Base-by-base conservation (phyloP, 1,140 invertebrate genomes). In the Dendroctonus valens region DNA sequence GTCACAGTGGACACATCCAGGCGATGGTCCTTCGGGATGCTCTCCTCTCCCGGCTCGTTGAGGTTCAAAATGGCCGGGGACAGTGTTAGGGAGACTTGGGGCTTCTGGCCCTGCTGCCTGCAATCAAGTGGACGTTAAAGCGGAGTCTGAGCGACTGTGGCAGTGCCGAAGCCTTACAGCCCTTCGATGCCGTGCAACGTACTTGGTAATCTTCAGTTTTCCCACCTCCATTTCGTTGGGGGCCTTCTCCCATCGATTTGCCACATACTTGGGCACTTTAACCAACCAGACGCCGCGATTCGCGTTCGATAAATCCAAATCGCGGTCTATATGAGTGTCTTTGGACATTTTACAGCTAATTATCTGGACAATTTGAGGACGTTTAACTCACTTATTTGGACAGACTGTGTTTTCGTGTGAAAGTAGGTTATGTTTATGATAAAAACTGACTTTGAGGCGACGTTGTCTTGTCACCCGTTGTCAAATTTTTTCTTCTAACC, bases 201-300 rank as follows among this genome's bases (percentile, higher is more conserved):
- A 88, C 87, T 87, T 89, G 14, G 83, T 82, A 69, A 93, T 91
- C 76, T 84, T 87, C 2, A 93, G 79, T 79, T 90, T 89, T n/a
- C 89, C 91, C 65, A 91, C 89, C 80, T 92, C 89, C 67, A 86
- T 83, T 73, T 87, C 86, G 40, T 85, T 87, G 26, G 87, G 84
- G 48, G 91, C 89, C 79, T 91, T 92, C 73, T 94, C 89, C 93
- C 93, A 96, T 80, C 89, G 87, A 68, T 90, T 91, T 3, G 94
- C 90, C 70, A 98, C 89, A 81, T 97, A 98, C 83, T 98, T 98
- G 4, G 96, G 96, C 26, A 96, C 94, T 83, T 98, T 98, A 0
- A 98, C 95, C 7, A 98, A 82, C 95, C 96, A 98, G 7, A 97
- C 92, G 42, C 94, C 94, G 72, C 94, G 82, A 7, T 86, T 87